Evolutionary conservation across 1,140 invertebrate species (phyloP).

Genomic region (Druon quercuslanigerum): DNA sequence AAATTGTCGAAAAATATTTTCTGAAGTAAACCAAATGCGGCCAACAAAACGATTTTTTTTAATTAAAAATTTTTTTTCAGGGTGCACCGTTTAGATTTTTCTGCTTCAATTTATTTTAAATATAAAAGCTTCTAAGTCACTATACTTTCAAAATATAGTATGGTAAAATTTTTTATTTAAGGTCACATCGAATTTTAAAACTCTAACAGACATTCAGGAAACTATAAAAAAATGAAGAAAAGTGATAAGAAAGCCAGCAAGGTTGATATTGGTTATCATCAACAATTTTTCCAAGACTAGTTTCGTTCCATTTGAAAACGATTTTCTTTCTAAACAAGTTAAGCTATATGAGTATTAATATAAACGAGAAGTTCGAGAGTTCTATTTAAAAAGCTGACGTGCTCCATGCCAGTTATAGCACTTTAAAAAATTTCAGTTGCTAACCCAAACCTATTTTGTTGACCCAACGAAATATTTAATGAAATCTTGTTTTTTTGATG

Average conservation of each 20-base stretch:
- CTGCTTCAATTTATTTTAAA: no score
- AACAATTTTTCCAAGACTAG: constrained; percentile 3
- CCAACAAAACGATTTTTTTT: no score
- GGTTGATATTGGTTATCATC: constrained; percentile 14
- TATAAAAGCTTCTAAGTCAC: no score
- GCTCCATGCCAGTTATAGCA: no score
- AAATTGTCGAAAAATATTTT: no score
- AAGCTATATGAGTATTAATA: not conserved
- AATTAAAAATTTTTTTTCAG: no score
- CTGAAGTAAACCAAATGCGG: no score
- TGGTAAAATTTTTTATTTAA: not conserved
- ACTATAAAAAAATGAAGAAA: not conserved
- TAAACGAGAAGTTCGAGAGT: not conserved
- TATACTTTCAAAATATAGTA: not conserved
- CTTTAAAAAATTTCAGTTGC: no score
- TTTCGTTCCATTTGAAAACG: not conserved
- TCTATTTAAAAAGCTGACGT: not conserved
- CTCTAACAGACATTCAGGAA: not conserved
- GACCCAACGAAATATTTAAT: no score
- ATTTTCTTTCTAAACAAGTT: not conserved
- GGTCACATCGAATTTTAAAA: not conserved
- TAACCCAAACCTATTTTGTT: no score
- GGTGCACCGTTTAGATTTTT: no score
- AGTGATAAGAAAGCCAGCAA: constrained; percentile 3
- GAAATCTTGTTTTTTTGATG: no score